phyloP scores from a whole-genome alignment of 2,113 vertebrate species.

The Leucopsar rothschildi region DNA sequence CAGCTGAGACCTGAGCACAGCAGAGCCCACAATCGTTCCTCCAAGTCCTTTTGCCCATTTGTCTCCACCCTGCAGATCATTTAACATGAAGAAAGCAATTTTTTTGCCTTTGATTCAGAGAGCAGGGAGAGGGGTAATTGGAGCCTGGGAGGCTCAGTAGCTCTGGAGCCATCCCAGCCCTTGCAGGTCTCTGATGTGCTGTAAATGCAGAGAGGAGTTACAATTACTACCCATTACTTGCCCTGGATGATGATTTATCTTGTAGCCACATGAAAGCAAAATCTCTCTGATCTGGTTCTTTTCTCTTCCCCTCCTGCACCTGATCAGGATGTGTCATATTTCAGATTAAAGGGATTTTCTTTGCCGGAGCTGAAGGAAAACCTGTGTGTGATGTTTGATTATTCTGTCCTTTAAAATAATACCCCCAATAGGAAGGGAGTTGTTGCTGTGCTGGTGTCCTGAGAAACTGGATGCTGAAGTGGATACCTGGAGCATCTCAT shows the following conservation, averaged over 20 bases:
- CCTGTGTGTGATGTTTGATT: background rate
- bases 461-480: background rate
- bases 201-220: background rate
- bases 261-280: background rate
- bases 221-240: background rate
- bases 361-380: background rate
- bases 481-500: background rate
- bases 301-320: accelerated
- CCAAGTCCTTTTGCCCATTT: background rate
- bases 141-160: background rate
- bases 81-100: background rate
- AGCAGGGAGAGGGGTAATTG: constrained; percentile 16
- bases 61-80: background rate
- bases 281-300: background rate
- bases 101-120: constrained; percentile 17
- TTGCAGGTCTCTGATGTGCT: background rate
- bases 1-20: background rate
- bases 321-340: background rate
- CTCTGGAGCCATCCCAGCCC: background rate
- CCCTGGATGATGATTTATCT: background rate
- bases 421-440: background rate
- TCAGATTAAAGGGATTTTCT: constrained; percentile 3
- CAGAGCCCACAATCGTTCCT: background rate
- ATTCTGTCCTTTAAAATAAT: background rate
- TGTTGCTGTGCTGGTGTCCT: background rate